Evolutionary conservation across 2,888 invertebrate genomes (phyloP), one percentile per base, ranked within the genome.

Genomic region (Dorcus parallelipipedus): DNA sequence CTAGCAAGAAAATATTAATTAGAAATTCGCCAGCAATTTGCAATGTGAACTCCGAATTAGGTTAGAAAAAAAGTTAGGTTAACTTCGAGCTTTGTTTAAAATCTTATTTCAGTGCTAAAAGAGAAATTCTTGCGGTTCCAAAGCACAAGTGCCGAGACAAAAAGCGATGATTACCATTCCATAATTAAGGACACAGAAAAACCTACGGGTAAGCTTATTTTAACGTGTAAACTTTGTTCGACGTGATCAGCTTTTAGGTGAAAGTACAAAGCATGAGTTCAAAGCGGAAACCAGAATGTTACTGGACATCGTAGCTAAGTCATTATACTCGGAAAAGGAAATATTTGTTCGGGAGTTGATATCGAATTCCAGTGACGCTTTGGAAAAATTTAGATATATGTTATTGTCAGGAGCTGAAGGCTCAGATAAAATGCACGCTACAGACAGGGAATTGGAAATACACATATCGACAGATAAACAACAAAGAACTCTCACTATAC

Each of bases 281-380:
- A 95, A 97, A 78, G 97, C 98, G 0, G 98, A 98, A 81, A 98
- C 97, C 0, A 83, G 91, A 61, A 96, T 96, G 90, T 78, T 98
- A 42, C 79, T 98, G 50, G 96, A 98, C 76, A 98, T 98, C 78
- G 98, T 98, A 1, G 98, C 98, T 0, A 89, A 94, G 73, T 97
- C 97, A 1, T 80, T 98, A 40, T 98, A 98, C 79, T 97, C 97
- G 0, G 97, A 98, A 70, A 97, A 96, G 79, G 97, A 98, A 83
- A 96, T 98, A 7, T 98, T 98, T 75, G 88, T 98, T 9, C 84
- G 97, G 65, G 97, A 98, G 77, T 79, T 98, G 41, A 93, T 98
- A 64, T 97, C 97, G 0, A 98, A 98, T 81, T 92, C 96, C 0
- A 97, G 95, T 77, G 97, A 98, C 85, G 97, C 97, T 9, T 80